A percentile compares a stretch with the other conserved stretches of the same genome.
Conservation (phyloP, 2,888 invertebrate species). For the Calliopum simillimum region DNA sequence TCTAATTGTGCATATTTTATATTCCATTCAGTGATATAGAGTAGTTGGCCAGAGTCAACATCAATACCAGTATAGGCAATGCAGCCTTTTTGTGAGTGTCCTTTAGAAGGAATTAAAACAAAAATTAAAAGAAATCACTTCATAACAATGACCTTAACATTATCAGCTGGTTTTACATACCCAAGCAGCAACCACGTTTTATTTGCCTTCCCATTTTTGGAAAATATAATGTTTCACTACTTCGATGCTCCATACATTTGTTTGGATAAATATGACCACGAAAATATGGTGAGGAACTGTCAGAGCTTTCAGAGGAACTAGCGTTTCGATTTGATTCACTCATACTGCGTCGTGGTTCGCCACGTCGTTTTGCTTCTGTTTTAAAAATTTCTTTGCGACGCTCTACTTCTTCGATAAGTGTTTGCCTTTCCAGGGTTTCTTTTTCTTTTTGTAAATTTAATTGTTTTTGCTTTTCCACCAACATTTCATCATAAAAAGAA, state of each 20-base stretch:
- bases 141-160: background rate
- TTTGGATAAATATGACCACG: slow-evolving; percentile 60
- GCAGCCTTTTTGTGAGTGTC: slow-evolving; percentile 80
- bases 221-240: slow-evolving; percentile 71
- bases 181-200: slow-evolving; percentile 81
- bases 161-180: slow-evolving; percentile 40
- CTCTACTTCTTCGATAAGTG: slow-evolving; percentile 80
- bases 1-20: slow-evolving; percentile 68
- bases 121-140: slow-evolving; percentile 1
- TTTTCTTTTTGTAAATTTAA: slow-evolving; percentile 74
- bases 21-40: slow-evolving; percentile 83
- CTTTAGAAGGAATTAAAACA: slow-evolving; percentile 60
- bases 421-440: slow-evolving; percentile 77
- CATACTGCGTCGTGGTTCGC: slow-evolving; percentile 68
- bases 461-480: slow-evolving; percentile 76
- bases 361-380: slow-evolving; percentile 73
- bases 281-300: slow-evolving; percentile 67
- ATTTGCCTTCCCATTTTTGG: slow-evolving; percentile 73
- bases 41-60: slow-evolving; percentile 76
- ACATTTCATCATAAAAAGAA: slow-evolving; percentile 94
- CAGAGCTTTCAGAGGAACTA: slow-evolving; percentile 72
- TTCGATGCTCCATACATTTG: slow-evolving; percentile 69
- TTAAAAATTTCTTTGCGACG: slow-evolving; percentile 82
- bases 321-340: slow-evolving; percentile 69
- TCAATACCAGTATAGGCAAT: slow-evolving; percentile 83